Evolutionary conservation across 2,797 vertebrate genomes (phyloP).

Genomic region (Allobates femoralis): DNA sequence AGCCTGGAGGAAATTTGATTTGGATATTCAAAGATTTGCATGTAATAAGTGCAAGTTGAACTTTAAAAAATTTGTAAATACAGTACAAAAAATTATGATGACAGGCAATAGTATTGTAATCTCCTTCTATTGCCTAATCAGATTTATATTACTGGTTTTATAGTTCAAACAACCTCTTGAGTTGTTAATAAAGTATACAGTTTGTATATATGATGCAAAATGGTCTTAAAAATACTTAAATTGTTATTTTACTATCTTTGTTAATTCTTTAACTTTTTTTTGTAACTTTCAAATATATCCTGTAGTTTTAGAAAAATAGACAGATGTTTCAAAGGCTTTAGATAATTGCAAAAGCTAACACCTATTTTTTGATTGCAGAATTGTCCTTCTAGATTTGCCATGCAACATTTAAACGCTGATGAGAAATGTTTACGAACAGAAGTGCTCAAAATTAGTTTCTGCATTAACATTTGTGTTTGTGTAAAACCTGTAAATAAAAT

Average conservation of each 20-base stretch:
- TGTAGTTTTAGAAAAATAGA: background rate
- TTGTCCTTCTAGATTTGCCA: constrained; percentile 54
- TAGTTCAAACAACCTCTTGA: background rate
- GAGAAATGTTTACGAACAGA: constrained; percentile 42
- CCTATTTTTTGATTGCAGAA: constrained; percentile 42
- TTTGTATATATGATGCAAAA: background rate
- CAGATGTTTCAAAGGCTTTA: constrained; percentile 45
- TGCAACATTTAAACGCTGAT: constrained; percentile 52
- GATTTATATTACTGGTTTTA: too few relatives aligned
- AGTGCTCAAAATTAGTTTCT: constrained; percentile 35
- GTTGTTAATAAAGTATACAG: too few relatives aligned
- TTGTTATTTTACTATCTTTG: background rate
- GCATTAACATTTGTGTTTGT: constrained; percentile 42
- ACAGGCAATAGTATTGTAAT: too few relatives aligned
- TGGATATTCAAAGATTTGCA: too few relatives aligned
- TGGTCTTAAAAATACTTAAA: background rate
- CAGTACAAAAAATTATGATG: too few relatives aligned
- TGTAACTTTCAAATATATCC: background rate
- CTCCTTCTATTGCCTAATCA: too few relatives aligned
- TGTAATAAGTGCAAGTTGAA: too few relatives aligned
- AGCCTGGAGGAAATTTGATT: too few relatives aligned
- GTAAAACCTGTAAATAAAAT: constrained; percentile 21
- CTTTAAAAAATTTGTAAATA: too few relatives aligned
- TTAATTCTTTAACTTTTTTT: background rate
- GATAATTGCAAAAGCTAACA: constrained; percentile 51